Conservation (phyloP, 2,113 vertebrate genomes). For the Sebastes schlegelii region DNA sequence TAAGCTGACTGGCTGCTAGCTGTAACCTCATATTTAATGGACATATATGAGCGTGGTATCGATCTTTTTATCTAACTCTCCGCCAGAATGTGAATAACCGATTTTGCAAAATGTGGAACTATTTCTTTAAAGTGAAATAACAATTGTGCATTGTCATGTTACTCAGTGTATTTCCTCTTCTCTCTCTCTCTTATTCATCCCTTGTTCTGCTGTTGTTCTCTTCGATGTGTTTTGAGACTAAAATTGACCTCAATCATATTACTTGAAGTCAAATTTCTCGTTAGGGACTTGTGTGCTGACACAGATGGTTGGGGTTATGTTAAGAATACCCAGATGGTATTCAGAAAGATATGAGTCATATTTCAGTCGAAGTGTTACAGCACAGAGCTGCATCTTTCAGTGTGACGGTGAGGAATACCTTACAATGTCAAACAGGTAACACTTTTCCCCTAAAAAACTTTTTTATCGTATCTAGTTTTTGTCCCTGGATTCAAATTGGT, state of each 20-base stretch:
- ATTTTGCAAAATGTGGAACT: not conserved
- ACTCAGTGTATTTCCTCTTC: not conserved
- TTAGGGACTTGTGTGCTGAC: slow-evolving; percentile 53
- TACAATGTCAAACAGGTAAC: slow-evolving; percentile 49
- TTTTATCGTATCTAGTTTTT: slow-evolving; percentile 30
- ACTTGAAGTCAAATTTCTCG: slow-evolving; percentile 42
- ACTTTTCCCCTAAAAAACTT: slow-evolving; percentile 26
- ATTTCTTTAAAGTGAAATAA: not conserved
- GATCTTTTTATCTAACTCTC: not conserved
- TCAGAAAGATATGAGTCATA: slow-evolving; percentile 67
- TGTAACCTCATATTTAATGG: too few relatives aligned
- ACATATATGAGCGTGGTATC: not conserved
- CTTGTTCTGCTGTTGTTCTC: slow-evolving; percentile 5
- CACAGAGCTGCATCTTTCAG: slow-evolving; percentile 38
- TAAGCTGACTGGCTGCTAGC: not conserved
- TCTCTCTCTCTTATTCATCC: not conserved
- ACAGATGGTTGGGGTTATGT: slow-evolving; percentile 76
- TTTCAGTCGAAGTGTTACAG: slow-evolving; percentile 61
- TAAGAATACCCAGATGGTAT: slow-evolving; percentile 73
- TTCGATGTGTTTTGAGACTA: not conserved
- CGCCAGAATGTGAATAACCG: not conserved
- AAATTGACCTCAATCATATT: slow-evolving; percentile 28
- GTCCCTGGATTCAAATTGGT: slow-evolving; percentile 15
- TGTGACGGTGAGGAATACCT: slow-evolving; percentile 30
- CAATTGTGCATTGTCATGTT: not conserved